Evolutionary conservation across 2,797 vertebrate species (phyloP).

Genomic region (Perodicticus potto): DNA sequence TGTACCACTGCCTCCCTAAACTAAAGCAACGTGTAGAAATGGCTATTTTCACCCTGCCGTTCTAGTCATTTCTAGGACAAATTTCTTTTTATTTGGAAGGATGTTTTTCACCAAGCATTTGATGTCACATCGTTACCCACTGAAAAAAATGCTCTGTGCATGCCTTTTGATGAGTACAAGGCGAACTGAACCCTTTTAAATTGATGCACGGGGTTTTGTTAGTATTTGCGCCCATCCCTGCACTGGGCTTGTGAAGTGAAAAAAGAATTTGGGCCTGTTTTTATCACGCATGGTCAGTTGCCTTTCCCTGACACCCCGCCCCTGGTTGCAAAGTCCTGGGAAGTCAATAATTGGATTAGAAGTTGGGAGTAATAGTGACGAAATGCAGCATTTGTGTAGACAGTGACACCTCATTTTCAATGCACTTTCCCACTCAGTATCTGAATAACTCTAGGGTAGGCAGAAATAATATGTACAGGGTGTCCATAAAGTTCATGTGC

Average conservation of each 20-base stretch:
- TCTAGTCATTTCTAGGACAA: not conserved
- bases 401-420: conserved; percentile 27
- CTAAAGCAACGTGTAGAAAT: not conserved
- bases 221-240: not conserved
- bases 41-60: not conserved
- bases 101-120: not conserved
- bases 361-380: not conserved
- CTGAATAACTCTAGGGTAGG: not conserved
- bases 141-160: not conserved
- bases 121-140: not conserved
- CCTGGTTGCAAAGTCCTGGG: not conserved
- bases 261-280: not conserved
- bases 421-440: not conserved
- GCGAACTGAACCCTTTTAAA: not conserved
- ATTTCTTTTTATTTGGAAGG: not conserved
- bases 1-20: not conserved
- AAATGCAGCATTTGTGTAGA: not conserved
- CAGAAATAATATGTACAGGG: not conserved
- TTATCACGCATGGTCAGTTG: not conserved
- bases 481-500: too few species aligned
- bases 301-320: not conserved
- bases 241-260: not conserved
- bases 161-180: not conserved
- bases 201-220: not conserved
- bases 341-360: conserved; percentile 1